phyloP scores from a whole-genome alignment of 2,797 vertebrate genomes.

The Lepus oiostolus region DNA sequence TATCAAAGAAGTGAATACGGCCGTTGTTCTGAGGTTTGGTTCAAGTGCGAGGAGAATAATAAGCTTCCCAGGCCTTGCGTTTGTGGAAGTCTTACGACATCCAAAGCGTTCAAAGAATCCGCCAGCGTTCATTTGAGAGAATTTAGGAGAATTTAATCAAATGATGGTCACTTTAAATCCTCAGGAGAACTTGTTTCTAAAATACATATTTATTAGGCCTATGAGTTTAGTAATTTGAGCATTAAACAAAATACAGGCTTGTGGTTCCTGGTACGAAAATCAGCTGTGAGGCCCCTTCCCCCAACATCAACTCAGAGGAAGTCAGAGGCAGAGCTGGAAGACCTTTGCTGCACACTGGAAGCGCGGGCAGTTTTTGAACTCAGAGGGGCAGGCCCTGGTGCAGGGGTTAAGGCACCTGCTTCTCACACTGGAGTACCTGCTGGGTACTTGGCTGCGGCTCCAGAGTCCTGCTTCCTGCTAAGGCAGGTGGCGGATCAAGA shows the following conservation, averaged over 20 bases:
- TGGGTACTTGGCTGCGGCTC: too few species aligned
- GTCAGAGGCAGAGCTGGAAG: not conserved
- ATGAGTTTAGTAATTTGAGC: slow-evolving; percentile 15
- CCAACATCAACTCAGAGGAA: not conserved
- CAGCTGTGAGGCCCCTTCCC: not conserved
- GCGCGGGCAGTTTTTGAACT: not conserved
- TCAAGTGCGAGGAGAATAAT: slow-evolving; percentile 20
- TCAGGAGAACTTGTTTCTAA: slow-evolving; percentile 8
- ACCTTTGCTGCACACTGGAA: not conserved
- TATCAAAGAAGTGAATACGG: slow-evolving; percentile 76
- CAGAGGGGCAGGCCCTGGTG: too few species aligned
- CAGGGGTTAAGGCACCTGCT: too few species aligned
- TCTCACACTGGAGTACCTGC: too few species aligned
- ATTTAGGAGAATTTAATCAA: slow-evolving; percentile 41
- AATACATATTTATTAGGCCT: not conserved
- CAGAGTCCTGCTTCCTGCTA: too few species aligned
- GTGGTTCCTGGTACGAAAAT: slow-evolving; percentile 27
- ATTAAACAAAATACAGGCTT: slow-evolving; percentile 30
- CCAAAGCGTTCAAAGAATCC: not conserved
- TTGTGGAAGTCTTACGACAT: slow-evolving; percentile 39
- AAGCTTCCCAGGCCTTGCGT: slow-evolving; percentile 15
- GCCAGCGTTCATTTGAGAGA: not conserved
- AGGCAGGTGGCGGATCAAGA: too few species aligned
- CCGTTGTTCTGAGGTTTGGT: slow-evolving; percentile 70
- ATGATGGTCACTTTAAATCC: slow-evolving; percentile 19